phyloP scores from a whole-genome alignment of 2,797 vertebrate genomes.

The Acrossocheilus fasciatus region DNA sequence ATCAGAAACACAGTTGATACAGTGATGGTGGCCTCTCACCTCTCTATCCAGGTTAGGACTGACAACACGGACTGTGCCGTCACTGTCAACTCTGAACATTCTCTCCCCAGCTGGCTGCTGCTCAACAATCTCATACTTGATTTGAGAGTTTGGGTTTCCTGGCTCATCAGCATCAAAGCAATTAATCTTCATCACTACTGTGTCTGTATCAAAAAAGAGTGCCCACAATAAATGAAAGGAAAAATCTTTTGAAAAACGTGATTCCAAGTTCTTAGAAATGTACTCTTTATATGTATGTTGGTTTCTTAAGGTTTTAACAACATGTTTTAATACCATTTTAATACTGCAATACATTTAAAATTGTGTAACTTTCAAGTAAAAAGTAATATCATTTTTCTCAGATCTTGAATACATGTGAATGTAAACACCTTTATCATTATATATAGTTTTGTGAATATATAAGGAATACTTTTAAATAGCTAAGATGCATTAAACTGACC shows the following conservation, averaged over 20 bases:
- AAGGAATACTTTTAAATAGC: not conserved
- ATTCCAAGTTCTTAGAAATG: not conserved
- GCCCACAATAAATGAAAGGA: not conserved
- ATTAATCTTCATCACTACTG: constrained; percentile 78
- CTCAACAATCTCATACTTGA: constrained; percentile 79
- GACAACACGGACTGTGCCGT: constrained; percentile 78
- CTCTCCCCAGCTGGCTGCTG: constrained; percentile 71
- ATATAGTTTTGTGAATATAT: not conserved
- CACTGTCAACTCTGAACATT: constrained; percentile 77
- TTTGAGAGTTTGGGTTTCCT: constrained; percentile 78
- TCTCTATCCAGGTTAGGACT: constrained; percentile 86
- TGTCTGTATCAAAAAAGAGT: constrained; percentile 71
- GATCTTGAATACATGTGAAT: too few relatives aligned
- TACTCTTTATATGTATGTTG: not conserved
- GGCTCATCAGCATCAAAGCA: constrained; percentile 88
- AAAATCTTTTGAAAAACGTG: not conserved
- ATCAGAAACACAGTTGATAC: not conserved
- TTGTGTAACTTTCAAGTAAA: not conserved
- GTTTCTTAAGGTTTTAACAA: not conserved
- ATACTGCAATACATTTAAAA: not conserved
- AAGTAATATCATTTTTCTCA: not conserved
- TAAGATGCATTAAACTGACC: not conserved
- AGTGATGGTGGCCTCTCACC: constrained; percentile 72
- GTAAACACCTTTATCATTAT: too few relatives aligned
- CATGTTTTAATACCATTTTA: not conserved